These are phyloP conservation scores for Pipa parva DNA, from an alignment of 2,113 vertebrate species.

Conservation along the genomic window DNA sequence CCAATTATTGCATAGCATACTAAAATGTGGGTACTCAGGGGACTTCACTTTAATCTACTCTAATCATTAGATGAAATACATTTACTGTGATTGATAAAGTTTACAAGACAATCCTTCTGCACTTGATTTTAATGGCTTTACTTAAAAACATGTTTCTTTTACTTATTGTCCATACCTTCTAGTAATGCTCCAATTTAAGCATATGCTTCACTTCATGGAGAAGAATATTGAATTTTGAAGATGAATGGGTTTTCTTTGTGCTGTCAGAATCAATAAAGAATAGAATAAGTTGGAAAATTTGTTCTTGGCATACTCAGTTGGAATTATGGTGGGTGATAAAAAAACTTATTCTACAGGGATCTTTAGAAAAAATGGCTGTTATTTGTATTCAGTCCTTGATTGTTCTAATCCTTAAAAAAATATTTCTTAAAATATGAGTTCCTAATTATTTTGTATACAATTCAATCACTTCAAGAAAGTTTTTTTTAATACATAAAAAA, in stretches of 20 bases:
- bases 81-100: background rate
- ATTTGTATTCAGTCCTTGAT: too few relatives aligned
- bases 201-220: background rate
- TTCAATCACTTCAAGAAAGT: too few relatives aligned
- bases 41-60: too few relatives aligned
- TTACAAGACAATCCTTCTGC: background rate
- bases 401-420: too few relatives aligned
- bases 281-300: background rate
- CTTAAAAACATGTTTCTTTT: background rate
- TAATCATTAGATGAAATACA: too few relatives aligned
- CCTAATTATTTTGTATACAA: too few relatives aligned
- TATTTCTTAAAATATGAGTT: too few relatives aligned
- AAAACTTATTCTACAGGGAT: too few relatives aligned
- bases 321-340: background rate
- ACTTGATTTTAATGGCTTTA: background rate
- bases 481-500: too few relatives aligned
- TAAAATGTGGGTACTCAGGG: too few relatives aligned
- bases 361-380: too few relatives aligned
- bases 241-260: slow-evolving; percentile 18
- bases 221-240: slow-evolving; percentile 7
- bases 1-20: too few relatives aligned
- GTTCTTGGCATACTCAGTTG: background rate
- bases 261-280: slow-evolving; percentile 19
- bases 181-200: slow-evolving; percentile 1
- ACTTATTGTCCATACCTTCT: background rate